Percentiles rank a stretch among this genome's conserved stretches.
These are phyloP conservation scores for Ennomos fuscantarius DNA, from an alignment of 2,888 invertebrate species.

Conservation along the genomic window DNA sequence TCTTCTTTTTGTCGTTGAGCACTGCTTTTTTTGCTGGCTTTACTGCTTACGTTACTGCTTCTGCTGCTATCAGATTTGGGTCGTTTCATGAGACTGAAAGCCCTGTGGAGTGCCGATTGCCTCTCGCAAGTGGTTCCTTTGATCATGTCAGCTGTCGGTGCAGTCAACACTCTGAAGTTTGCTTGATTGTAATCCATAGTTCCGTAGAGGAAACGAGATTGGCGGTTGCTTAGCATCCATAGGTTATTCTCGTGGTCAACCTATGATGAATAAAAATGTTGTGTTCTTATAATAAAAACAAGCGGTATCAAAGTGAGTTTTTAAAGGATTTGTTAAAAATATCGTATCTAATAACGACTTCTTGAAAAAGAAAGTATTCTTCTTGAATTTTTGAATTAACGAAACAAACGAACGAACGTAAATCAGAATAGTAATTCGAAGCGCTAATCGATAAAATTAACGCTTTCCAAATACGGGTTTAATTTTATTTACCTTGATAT, in stretches of 20 bases:
- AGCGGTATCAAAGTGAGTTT: not conserved
- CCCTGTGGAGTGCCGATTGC: constrained; percentile 35
- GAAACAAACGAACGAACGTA: too few species aligned
- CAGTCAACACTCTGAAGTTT: constrained; percentile 86
- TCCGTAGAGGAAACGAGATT: constrained; percentile 89
- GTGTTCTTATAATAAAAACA: too few species aligned
- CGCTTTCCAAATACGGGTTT: not conserved
- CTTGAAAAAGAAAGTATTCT: too few species aligned
- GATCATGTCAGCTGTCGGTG: constrained; percentile 72
- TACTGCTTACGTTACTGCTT: constrained; percentile 1
- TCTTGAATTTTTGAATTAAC: too few species aligned
- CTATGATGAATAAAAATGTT: constrained; percentile 55
- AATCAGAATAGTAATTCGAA: too few species aligned
- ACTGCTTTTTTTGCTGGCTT: not conserved
- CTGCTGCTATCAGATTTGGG: constrained; percentile 25
- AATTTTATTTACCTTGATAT: constrained; percentile 83
- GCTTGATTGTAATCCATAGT: constrained; percentile 86
- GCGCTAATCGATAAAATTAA: too few species aligned
- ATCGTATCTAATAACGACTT: too few species aligned
- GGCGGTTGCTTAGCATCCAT: constrained; percentile 91
- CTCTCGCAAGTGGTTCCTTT: constrained; percentile 80
- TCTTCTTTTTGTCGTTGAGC: not conserved
- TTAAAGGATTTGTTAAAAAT: too few species aligned
- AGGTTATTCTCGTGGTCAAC: constrained; percentile 85
- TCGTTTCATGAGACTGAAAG: constrained; percentile 39